A percentile compares a stretch with the other conserved stretches of the same genome.
Conservation (phyloP, 2,113 vertebrate species). For the Oreochromis aureus region DNA sequence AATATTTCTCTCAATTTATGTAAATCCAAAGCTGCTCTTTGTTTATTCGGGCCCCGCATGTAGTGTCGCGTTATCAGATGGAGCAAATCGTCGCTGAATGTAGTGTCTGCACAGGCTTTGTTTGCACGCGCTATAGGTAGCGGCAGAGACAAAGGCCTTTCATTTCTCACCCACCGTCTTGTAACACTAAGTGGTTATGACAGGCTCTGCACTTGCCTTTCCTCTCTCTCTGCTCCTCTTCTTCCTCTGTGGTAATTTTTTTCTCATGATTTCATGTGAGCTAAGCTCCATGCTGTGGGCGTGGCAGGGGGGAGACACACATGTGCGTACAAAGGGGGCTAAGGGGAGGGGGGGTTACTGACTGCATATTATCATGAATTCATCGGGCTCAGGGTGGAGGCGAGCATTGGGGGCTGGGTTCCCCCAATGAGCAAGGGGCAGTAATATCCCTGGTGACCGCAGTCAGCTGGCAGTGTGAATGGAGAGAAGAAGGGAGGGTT, state of each 20-base stretch:
- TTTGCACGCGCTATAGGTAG: constrained; percentile 31
- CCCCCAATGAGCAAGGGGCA: constrained; percentile 19
- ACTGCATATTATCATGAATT: constrained; percentile 68
- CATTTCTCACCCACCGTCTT: constrained; percentile 48
- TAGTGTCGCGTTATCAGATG: constrained; percentile 36
- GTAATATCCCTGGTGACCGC: constrained; percentile 63
- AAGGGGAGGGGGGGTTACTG: not conserved
- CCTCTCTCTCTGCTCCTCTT: constrained; percentile 13
- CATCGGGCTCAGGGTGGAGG: constrained; percentile 53
- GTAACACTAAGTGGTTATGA: constrained; percentile 56
- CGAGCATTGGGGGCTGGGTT: not conserved
- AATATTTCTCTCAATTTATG: not conserved
- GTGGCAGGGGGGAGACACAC: constrained; percentile 5
- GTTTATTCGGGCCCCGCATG: constrained; percentile 8
- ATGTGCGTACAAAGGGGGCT: constrained; percentile 34
- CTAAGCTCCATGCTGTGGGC: not conserved
- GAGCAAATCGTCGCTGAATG: not conserved
- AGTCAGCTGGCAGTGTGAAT: constrained; percentile 71
- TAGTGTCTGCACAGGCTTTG: constrained; percentile 34
- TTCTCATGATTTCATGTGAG: constrained; percentile 9
- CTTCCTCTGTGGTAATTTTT: constrained; percentile 25
- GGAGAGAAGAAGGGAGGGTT: constrained; percentile 33
- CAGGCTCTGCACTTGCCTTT: constrained; percentile 36
- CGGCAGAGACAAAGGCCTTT: constrained; percentile 63
- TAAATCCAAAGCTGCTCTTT: constrained; percentile 30